phyloP scores from a whole-genome alignment of 2,113 vertebrate species.

The Triplophysa siluroides region DNA sequence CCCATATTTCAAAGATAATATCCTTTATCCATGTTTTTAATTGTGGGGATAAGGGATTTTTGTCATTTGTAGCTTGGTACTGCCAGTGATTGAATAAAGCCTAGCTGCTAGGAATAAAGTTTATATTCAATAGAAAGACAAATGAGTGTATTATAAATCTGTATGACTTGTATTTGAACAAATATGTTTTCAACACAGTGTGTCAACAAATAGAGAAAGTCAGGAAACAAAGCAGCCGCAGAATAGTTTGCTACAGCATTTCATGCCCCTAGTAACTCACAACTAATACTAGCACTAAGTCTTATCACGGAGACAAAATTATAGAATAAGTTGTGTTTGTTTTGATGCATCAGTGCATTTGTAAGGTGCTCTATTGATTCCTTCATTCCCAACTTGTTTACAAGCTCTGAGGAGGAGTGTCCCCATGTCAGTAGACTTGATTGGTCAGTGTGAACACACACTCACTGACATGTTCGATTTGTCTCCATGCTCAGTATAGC shows the following conservation, averaged over 20 bases:
- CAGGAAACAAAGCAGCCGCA: too few species aligned
- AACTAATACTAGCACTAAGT: too few species aligned
- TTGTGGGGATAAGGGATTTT: not conserved
- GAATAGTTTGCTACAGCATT: too few species aligned
- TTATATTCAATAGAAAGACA: not conserved
- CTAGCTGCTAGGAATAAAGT: not conserved
- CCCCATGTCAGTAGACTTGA: slow-evolving; percentile 61
- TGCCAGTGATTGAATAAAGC: not conserved
- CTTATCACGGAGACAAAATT: not conserved
- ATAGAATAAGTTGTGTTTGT: not conserved
- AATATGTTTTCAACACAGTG: not conserved
- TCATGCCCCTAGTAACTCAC: too few species aligned
- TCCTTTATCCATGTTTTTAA: not conserved
- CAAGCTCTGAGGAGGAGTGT: slow-evolving; percentile 65
- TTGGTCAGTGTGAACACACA: slow-evolving; percentile 59
- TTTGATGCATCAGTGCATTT: not conserved
- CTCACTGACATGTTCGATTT: not conserved
- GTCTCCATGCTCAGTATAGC: not conserved
- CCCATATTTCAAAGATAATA: not conserved
- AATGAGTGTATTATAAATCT: not conserved
- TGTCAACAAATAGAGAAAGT: too few species aligned
- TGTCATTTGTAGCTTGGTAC: not conserved
- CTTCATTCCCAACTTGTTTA: slow-evolving; percentile 42
- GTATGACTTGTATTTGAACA: not conserved
- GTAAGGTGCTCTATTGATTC: slow-evolving; percentile 57